Evolutionary conservation across 1,140 invertebrate genomes (phyloP).

Genomic region (Drosophila varians): DNA sequence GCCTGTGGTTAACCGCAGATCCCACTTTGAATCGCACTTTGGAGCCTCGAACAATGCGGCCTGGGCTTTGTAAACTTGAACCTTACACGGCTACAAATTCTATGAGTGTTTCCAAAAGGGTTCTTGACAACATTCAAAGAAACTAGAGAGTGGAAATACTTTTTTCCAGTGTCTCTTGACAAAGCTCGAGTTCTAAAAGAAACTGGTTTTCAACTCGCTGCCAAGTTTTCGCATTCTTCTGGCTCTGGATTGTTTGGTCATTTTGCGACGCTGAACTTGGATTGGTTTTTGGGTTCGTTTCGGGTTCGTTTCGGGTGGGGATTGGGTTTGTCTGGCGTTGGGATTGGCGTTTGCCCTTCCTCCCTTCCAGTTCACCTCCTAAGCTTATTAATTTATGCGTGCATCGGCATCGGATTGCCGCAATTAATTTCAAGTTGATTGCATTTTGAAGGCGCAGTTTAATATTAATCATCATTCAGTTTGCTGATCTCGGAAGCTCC

Average conservation of each 20-base stretch:
- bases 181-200: slow-evolving; percentile 23
- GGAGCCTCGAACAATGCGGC: slow-evolving; percentile 40
- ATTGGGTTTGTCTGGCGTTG: too few species aligned
- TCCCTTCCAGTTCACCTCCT: slow-evolving; percentile 12
- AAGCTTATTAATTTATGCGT: slow-evolving; percentile 72
- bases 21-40: slow-evolving; percentile 44
- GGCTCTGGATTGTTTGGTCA: slow-evolving; percentile 25
- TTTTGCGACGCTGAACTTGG: slow-evolving; percentile 44
- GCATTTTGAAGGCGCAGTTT: slow-evolving; percentile 28
- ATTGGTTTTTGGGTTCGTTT: slow-evolving; percentile 15
- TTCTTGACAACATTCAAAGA: too few species aligned
- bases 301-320: background rate
- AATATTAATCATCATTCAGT: slow-evolving; percentile 7
- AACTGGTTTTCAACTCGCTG: slow-evolving; percentile 34
- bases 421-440: slow-evolving; percentile 64
- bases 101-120: background rate
- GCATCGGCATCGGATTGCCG: slow-evolving; percentile 50
- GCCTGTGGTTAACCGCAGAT: slow-evolving; percentile 76
- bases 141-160: too few species aligned
- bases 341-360: slow-evolving; percentile 18
- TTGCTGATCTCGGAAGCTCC: background rate
- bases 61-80: slow-evolving; percentile 25
- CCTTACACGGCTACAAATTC: background rate
- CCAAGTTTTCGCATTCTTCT: slow-evolving; percentile 40
- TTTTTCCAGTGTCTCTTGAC: background rate